Conservation (phyloP, 92 coral and sea anemone genomes). For the Palythoa heliodiscus region DNA sequence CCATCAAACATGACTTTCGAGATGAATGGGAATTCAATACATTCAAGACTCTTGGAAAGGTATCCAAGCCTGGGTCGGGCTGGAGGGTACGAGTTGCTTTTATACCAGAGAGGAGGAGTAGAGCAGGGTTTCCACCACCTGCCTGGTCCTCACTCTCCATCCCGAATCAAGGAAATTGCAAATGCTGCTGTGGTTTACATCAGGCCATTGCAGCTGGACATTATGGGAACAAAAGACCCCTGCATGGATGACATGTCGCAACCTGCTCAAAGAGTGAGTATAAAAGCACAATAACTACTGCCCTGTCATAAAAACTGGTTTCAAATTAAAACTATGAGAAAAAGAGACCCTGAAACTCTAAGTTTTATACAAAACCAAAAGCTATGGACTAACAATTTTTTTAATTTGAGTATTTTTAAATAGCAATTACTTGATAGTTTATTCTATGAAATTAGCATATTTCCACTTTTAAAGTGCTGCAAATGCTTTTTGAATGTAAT, state of each 20-base stretch:
- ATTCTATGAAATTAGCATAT: not conserved
- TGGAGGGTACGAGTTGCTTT: slow-evolving; percentile 71
- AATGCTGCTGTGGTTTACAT: slow-evolving; percentile 49
- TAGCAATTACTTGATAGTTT: not conserved
- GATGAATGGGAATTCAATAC: slow-evolving; percentile 42
- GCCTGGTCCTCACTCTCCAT: slow-evolving; percentile 54
- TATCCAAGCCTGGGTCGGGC: slow-evolving; percentile 45
- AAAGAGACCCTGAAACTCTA: not conserved
- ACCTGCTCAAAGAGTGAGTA: slow-evolving; percentile 46
- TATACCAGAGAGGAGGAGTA: slow-evolving; percentile 66
- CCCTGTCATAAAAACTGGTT: slow-evolving; percentile 10
- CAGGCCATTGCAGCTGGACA: slow-evolving; percentile 56
- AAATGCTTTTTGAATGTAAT: not conserved
- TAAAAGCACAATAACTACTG: slow-evolving; percentile 20
- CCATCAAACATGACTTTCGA: slow-evolving; percentile 48
- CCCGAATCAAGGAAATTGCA: slow-evolving; percentile 60
- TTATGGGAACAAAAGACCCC: slow-evolving; percentile 24
- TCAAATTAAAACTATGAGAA: not conserved
- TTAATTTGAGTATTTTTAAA: slow-evolving; percentile 13
- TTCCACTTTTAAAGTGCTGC: not conserved
- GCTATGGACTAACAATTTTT: not conserved
- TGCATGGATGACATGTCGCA: slow-evolving; percentile 32
- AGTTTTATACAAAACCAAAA: not conserved
- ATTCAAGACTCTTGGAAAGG: slow-evolving; percentile 42
- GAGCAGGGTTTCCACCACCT: slow-evolving; percentile 64